Percentiles rank a stretch among this genome's conserved stretches.
Conservation (phyloP, 2,888 invertebrate genomes). For the Drosophila subquinaria region DNA sequence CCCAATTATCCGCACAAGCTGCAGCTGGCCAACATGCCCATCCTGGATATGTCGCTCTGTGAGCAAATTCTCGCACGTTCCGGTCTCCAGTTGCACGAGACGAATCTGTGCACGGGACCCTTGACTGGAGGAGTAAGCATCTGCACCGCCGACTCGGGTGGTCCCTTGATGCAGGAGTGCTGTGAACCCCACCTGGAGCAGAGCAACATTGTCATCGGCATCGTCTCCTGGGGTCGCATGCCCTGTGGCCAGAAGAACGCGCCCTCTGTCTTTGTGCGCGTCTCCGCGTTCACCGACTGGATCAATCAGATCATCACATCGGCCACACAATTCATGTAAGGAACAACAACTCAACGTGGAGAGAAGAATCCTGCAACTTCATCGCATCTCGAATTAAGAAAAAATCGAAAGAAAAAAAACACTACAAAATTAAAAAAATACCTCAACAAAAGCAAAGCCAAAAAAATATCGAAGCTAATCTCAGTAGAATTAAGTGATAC, state of each 20-base stretch:
- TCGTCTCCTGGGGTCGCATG: conserved; percentile 86
- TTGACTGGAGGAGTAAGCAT: conserved; percentile 83
- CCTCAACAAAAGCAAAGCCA: conserved; percentile 33
- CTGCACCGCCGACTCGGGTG: conserved; percentile 84
- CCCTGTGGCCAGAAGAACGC: conserved; percentile 85
- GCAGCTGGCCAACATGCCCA: conserved; percentile 82
- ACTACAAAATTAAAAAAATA: conserved; percentile 29
- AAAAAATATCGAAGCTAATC: conserved; percentile 56
- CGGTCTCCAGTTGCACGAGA: conserved; percentile 81
- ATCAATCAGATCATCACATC: conserved; percentile 76
- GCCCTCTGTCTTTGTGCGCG: conserved; percentile 86
- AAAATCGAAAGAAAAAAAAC: conserved; percentile 33
- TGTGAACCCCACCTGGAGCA: conserved; percentile 68
- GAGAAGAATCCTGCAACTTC: conserved; percentile 18
- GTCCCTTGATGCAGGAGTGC: conserved; percentile 83
- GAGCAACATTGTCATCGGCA: conserved; percentile 84
- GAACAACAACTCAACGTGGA: conserved; percentile 4
- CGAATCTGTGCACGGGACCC: conserved; percentile 84
- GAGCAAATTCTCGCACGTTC: conserved; percentile 79
- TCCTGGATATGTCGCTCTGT: conserved; percentile 79
- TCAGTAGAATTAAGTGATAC: conserved; percentile 57
- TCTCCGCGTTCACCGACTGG: conserved; percentile 86
- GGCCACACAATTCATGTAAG: conserved; percentile 72
- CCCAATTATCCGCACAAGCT: conserved; percentile 82
- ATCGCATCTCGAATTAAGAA: conserved; percentile 63